Conservation (phyloP, 2,113 vertebrate species). For the Muntiacus reevesi region DNA sequence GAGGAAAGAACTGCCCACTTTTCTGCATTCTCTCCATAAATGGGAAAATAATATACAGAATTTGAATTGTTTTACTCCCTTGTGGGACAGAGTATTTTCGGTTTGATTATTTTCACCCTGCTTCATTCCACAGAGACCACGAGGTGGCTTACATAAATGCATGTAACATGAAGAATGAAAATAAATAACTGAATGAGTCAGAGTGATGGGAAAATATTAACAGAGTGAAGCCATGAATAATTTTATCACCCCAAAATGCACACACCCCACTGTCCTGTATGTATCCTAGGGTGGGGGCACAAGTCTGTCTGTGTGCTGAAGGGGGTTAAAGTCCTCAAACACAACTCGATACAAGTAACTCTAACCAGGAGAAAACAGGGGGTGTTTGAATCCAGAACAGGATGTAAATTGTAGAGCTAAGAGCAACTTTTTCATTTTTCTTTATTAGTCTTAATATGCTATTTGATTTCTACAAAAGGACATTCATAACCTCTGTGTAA, state of each 20-base stretch:
- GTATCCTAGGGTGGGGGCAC: background rate
- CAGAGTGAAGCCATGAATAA: background rate
- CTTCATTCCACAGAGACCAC: background rate
- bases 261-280: background rate
- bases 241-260: background rate
- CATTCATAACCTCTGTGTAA: background rate
- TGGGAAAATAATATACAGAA: background rate
- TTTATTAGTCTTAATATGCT: background rate
- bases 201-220: background rate
- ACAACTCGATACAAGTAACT: background rate
- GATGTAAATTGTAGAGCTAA: background rate
- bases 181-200: background rate
- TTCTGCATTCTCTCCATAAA: background rate
- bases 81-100: background rate
- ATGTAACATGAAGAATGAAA: background rate
- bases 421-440: background rate
- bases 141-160: background rate
- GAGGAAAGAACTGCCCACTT: background rate
- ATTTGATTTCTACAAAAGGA: background rate
- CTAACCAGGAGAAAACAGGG: background rate
- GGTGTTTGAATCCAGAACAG: background rate
- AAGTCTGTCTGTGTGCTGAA: background rate
- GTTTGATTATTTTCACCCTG: background rate
- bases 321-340: background rate
- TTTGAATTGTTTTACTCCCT: background rate